A percentile compares a stretch with the other conserved stretches of the same genome.
Conservation (phyloP, 2,797 vertebrate genomes). For the Poeciliopsis paucimaculata region DNA sequence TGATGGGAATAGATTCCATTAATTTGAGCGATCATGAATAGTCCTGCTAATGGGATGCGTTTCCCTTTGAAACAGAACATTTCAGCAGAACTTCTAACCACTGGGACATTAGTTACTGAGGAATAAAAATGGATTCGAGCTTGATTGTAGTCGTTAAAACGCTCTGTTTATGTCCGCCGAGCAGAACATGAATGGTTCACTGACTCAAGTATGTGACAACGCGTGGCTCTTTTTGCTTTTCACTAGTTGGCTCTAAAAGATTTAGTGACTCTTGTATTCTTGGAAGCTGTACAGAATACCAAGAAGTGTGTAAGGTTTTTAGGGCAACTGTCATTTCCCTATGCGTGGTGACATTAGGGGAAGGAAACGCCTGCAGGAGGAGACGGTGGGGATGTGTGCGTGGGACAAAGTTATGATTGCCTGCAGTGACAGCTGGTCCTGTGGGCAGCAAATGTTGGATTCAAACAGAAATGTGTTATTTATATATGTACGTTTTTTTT, state of each 20-base stretch:
- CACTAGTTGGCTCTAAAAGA: constrained; percentile 17
- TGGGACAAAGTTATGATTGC: constrained; percentile 25
- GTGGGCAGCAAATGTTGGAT: constrained; percentile 29
- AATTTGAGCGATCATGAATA: constrained; percentile 13
- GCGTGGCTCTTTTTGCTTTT: not conserved
- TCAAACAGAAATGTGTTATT: constrained; percentile 2
- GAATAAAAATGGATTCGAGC: not conserved
- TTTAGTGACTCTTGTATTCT: not conserved
- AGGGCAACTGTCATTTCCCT: constrained; percentile 39
- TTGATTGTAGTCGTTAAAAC: not conserved
- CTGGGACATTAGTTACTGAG: constrained; percentile 29
- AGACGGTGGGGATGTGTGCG: not conserved
- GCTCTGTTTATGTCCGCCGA: not conserved
- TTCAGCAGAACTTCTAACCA: constrained; percentile 24
- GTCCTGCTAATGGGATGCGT: constrained; percentile 37
- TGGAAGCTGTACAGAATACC: constrained; percentile 12
- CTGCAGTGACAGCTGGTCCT: constrained; percentile 58
- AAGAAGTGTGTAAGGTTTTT: constrained; percentile 16
- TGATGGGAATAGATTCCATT: constrained; percentile 29
- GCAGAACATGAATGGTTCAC: not conserved
- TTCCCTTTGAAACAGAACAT: constrained; percentile 33
- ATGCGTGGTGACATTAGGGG: constrained; percentile 32
- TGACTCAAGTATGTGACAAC: not conserved
- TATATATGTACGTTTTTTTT: constrained; percentile 3
- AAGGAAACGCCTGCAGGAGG: constrained; percentile 16